A percentile compares a stretch with the other conserved stretches of the same genome.
phyloP scores from a whole-genome alignment of 2,797 vertebrate species.

The Melopsittacus undulatus region DNA sequence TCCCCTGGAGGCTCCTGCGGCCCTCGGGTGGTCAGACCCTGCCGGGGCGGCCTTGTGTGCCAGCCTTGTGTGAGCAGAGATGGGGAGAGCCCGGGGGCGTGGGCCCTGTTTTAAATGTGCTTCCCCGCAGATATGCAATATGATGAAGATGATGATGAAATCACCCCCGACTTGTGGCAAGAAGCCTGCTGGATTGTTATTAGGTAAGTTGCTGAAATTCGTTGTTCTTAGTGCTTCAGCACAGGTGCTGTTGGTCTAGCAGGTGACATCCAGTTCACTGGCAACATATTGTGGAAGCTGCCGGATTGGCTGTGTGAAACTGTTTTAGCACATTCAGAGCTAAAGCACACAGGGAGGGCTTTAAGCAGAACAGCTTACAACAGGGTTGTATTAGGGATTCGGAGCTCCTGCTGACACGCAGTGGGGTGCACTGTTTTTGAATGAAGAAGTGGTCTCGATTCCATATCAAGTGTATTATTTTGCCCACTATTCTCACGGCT shows the following conservation, averaged over 20 bases:
- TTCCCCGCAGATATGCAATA: slow-evolving; percentile 90
- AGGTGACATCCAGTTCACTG: accelerated
- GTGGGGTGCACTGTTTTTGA: accelerated
- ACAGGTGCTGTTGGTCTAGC: accelerated
- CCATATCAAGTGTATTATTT: accelerated
- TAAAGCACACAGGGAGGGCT: neutral
- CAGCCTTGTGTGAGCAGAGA: neutral
- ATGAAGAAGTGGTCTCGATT: neutral
- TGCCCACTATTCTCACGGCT: neutral
- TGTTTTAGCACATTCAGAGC: neutral
- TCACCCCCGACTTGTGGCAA: slow-evolving; percentile 97
- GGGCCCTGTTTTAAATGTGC: accelerated
- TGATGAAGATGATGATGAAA: slow-evolving; percentile 98
- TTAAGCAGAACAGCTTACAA: neutral
- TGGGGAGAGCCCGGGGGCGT: neutral
- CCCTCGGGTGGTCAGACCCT: too few relatives aligned
- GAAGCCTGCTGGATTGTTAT: slow-evolving; percentile 99
- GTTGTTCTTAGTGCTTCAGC: accelerated
- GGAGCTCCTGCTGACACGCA: neutral
- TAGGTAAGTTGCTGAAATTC: slow-evolving; percentile 79
- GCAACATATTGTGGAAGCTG: neutral
- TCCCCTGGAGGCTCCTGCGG: neutral
- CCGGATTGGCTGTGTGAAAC: accelerated
- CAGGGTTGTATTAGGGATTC: accelerated
- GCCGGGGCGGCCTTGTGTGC: too few relatives aligned